Conservation (phyloP, 1,140 invertebrate species). For the Euborellia annulipes region DNA sequence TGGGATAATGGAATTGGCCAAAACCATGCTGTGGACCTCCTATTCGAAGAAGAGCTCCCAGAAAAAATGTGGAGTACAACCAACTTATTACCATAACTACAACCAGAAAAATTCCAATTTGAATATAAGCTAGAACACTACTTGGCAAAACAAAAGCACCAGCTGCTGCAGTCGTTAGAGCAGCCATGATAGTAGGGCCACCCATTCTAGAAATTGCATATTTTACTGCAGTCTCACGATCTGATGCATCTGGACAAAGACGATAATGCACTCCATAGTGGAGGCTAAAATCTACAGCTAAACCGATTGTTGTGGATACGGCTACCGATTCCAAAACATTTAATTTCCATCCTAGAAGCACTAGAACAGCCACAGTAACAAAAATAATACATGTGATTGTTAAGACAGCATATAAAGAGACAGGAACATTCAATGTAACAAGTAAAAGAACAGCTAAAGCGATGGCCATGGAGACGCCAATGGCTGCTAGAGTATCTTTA, state of each 20-base stretch:
- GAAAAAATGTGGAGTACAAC: constrained; percentile 86
- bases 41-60: constrained; percentile 64
- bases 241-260: constrained; percentile 33
- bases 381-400: constrained; percentile 75
- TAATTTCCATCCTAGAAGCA: constrained; percentile 85
- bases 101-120: constrained; percentile 86
- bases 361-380: constrained; percentile 66
- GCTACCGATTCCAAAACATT: constrained; percentile 92
- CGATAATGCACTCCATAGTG: constrained; percentile 84
- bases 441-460: constrained; percentile 63
- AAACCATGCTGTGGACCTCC: constrained; percentile 41
- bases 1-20: constrained; percentile 33
- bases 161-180: constrained; percentile 77
- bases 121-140: constrained; percentile 79
- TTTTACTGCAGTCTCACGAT: constrained; percentile 32
- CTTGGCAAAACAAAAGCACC: constrained; percentile 81
- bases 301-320: constrained; percentile 84
- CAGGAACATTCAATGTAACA: constrained; percentile 71
- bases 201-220: constrained; percentile 62
- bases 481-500: constrained; percentile 62
- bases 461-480: constrained; percentile 65
- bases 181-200: constrained; percentile 82
- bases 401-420: constrained; percentile 73
- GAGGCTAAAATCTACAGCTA: constrained; percentile 93
- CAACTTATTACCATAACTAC: constrained; percentile 82